Percentiles rank a stretch among this genome's conserved stretches.
These are phyloP conservation scores for Styela plicata DNA, from an alignment of 23 tunicate species.

Conservation along the genomic window DNA sequence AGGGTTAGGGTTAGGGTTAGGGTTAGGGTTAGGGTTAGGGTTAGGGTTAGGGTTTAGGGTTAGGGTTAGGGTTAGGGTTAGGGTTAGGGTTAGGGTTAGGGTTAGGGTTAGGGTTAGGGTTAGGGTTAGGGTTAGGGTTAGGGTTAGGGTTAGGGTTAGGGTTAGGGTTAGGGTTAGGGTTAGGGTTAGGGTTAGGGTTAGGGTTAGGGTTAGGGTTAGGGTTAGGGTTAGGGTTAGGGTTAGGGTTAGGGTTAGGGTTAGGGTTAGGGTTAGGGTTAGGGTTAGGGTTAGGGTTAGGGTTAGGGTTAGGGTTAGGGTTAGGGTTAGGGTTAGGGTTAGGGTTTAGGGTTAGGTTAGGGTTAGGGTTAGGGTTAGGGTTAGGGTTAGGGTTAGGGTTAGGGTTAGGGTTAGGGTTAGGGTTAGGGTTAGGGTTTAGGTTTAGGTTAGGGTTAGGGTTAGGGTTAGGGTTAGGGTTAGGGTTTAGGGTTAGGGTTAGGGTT, in stretches of 20 bases:
- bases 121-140: slow-evolving; percentile 66
- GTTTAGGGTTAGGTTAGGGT: slow-evolving; percentile 69
- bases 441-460: slow-evolving; percentile 67
- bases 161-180: slow-evolving; percentile 67
- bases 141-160: slow-evolving; percentile 69
- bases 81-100: slow-evolving; percentile 69
- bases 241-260: slow-evolving; percentile 76
- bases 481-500: slow-evolving; percentile 74
- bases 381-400: slow-evolving; percentile 65
- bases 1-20: slow-evolving; percentile 51
- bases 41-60: slow-evolving; percentile 73
- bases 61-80: slow-evolving; percentile 66
- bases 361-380: slow-evolving; percentile 69
- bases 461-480: slow-evolving; percentile 65
- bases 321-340: slow-evolving; percentile 78
- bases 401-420: slow-evolving; percentile 71
- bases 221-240: slow-evolving; percentile 76
- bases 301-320: slow-evolving; percentile 76
- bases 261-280: slow-evolving; percentile 78
- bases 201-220: slow-evolving; percentile 70
- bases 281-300: slow-evolving; percentile 76
- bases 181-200: slow-evolving; percentile 69
- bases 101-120: slow-evolving; percentile 65
- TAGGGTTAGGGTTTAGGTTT: slow-evolving; percentile 68
- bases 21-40: slow-evolving; percentile 70